phyloP scores from a whole-genome alignment of 2,888 invertebrate genomes.

The Yponomeuta cagnagella region DNA sequence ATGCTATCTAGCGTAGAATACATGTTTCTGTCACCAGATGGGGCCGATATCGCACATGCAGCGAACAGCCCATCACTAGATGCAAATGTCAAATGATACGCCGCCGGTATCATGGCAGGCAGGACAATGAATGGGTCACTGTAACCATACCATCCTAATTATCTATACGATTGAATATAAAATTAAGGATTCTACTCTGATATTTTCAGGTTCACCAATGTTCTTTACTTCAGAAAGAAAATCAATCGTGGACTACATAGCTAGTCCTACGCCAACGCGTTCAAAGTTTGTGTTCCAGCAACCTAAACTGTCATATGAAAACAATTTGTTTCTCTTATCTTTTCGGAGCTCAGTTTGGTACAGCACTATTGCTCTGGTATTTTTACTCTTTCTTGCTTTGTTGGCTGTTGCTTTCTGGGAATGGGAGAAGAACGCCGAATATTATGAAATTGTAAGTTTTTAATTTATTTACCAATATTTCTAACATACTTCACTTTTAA shows the following conservation, averaged over 20 bases:
- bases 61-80: no score
- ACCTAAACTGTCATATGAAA: conserved; percentile 82
- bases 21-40: no score
- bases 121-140: no score
- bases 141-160: no score
- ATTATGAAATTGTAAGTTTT: conserved; percentile 26
- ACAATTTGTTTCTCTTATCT: conserved; percentile 82
- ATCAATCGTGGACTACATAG: conserved; percentile 78
- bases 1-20: no score
- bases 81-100: no score
- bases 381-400: conserved; percentile 57
- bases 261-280: conserved; percentile 79
- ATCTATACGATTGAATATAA: no score
- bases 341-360: conserved; percentile 81
- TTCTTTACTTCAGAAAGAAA: conserved; percentile 79
- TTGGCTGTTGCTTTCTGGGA: conserved; percentile 56
- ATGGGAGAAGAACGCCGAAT: conserved; percentile 43
- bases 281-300: conserved; percentile 83
- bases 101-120: no score
- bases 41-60: no score
- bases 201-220: conserved; percentile 74
- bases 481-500: no score
- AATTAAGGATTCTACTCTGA: not conserved
- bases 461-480: not conserved
- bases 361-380: conserved; percentile 61